phyloP scores from a whole-genome alignment of 2,888 invertebrate genomes.

The Ophioninae sp. region DNA sequence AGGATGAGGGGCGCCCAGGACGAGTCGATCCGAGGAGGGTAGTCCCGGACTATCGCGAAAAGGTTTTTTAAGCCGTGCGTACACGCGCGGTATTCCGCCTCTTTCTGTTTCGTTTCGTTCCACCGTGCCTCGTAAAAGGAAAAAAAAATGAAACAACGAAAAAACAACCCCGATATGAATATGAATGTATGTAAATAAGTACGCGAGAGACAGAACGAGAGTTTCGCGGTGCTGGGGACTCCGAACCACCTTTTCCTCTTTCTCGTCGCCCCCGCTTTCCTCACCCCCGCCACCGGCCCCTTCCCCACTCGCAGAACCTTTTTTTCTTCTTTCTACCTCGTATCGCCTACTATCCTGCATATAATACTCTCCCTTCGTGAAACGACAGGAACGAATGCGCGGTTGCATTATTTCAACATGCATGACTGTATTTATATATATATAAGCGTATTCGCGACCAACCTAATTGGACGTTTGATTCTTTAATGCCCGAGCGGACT shows the following conservation, averaged over 20 bases:
- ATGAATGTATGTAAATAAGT: constrained; percentile 64
- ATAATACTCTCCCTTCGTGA: constrained; percentile 12
- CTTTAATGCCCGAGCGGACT: constrained; percentile 57
- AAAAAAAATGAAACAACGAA: not conserved
- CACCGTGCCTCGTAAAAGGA: constrained; percentile 56
- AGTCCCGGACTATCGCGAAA: constrained; percentile 43
- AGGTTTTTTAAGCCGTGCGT: constrained; percentile 53
- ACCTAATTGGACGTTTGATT: constrained; percentile 68
- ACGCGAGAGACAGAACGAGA: constrained; percentile 48
- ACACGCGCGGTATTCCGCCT: constrained; percentile 55
- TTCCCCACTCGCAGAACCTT: not conserved
- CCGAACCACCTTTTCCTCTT: constrained; percentile 38
- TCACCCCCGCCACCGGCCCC: constrained; percentile 34
- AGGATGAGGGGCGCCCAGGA: constrained; percentile 5
- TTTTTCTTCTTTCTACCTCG: constrained; percentile 23
- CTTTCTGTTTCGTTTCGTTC: constrained; percentile 61
- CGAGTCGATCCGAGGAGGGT: constrained; percentile 15
- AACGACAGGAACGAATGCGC: constrained; percentile 34
- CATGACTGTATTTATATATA: not conserved
- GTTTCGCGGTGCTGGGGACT: constrained; percentile 49
- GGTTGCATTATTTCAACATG: constrained; percentile 62
- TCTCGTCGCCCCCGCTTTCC: not conserved
- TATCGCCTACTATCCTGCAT: constrained; percentile 15
- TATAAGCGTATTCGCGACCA: constrained; percentile 50
- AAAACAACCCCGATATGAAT: constrained; percentile 58